phyloP scores from a whole-genome alignment of 1,140 invertebrate genomes.

The Drosophila parvula region DNA sequence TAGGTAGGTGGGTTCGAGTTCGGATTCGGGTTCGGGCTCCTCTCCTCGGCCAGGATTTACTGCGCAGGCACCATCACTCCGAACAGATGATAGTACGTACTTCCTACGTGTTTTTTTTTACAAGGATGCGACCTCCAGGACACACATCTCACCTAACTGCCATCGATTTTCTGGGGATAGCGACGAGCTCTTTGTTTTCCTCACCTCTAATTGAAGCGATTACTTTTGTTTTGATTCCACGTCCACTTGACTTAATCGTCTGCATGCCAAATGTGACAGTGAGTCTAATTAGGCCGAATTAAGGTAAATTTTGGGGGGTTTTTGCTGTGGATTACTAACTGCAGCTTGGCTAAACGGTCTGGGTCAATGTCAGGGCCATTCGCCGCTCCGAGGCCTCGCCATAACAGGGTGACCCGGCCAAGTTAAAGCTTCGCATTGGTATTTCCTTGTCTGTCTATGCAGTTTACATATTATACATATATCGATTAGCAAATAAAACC shows the following conservation, averaged over 20 bases:
- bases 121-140: slow-evolving; percentile 31
- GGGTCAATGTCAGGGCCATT: slow-evolving; percentile 57
- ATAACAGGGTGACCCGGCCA: slow-evolving; percentile 45
- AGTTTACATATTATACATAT: too few species aligned
- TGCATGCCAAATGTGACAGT: slow-evolving; percentile 32
- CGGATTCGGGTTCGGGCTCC: neutral
- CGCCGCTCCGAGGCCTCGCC: slow-evolving; percentile 11
- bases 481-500: slow-evolving; percentile 27
- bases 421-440: slow-evolving; percentile 6
- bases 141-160: slow-evolving; percentile 18
- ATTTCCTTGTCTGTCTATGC: slow-evolving; percentile 26
- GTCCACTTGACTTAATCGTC: slow-evolving; percentile 19
- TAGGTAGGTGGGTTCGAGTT: neutral
- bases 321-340: neutral
- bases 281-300: slow-evolving; percentile 11
- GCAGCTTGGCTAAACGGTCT: slow-evolving; percentile 22
- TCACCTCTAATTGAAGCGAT: slow-evolving; percentile 15
- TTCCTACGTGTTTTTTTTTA: neutral
- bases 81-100: slow-evolving; percentile 56
- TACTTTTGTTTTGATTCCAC: slow-evolving; percentile 40
- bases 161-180: slow-evolving; percentile 28
- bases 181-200: neutral
- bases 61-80: slow-evolving; percentile 49
- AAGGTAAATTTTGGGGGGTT: slow-evolving; percentile 20
- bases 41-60: slow-evolving; percentile 19